Evolutionary conservation across 2,113 vertebrate species (phyloP).

Genomic region (Mustela lutreola): DNA sequence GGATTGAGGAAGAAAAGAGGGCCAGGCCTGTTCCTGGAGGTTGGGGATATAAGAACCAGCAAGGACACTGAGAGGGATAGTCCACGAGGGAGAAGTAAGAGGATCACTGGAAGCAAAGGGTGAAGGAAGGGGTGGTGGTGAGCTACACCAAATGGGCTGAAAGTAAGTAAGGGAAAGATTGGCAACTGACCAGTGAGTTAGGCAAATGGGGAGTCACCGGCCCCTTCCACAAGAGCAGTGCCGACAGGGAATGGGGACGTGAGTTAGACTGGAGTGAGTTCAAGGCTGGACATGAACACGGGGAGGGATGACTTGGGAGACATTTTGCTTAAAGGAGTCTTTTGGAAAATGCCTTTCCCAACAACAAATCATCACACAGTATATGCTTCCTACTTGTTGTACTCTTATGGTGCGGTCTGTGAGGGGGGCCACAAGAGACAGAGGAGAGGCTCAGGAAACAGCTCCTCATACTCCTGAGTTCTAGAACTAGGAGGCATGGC

Average conservation of each 20-base stretch:
- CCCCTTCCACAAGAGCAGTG: accelerated
- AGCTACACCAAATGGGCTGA: background rate
- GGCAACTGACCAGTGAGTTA: background rate
- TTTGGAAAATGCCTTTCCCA: background rate
- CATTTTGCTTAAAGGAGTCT: background rate
- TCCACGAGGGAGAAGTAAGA: accelerated
- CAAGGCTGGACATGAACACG: background rate
- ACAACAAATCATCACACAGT: background rate
- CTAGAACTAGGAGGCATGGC: background rate
- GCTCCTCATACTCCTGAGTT: too few species aligned
- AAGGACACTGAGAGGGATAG: background rate
- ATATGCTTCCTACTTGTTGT: background rate
- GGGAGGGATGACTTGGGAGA: background rate
- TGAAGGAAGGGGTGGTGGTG: accelerated
- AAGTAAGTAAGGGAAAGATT: accelerated
- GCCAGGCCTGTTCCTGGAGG: too few species aligned
- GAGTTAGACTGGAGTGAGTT: background rate
- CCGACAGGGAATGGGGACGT: accelerated
- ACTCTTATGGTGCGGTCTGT: background rate
- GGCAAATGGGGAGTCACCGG: accelerated
- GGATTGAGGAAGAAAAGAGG: background rate
- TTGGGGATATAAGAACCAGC: background rate
- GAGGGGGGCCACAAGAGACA: background rate
- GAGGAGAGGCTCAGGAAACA: background rate
- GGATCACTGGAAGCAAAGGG: too few species aligned